Evolutionary conservation across 2,888 invertebrate genomes (phyloP).

Genomic region (Ephialtes manifestator): DNA sequence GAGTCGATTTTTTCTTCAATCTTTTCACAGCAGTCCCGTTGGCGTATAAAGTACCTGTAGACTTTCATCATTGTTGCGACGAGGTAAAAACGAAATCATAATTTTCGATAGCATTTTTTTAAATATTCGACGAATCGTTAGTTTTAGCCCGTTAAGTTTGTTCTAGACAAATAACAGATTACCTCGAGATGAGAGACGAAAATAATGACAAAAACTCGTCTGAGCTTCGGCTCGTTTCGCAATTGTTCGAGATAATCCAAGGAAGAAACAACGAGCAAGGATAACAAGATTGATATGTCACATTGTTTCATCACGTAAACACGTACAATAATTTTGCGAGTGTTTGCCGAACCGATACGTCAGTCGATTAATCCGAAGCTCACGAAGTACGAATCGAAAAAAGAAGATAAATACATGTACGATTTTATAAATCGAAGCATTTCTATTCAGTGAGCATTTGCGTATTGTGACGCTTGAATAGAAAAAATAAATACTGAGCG

Average conservation of each 20-base stretch:
- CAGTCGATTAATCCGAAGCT: conserved; percentile 28
- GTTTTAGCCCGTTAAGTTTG: not conserved
- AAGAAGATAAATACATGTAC: not conserved
- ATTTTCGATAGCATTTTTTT: not conserved
- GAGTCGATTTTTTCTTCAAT: conserved; percentile 29
- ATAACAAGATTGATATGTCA: conserved; percentile 59
- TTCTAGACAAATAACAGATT: not conserved
- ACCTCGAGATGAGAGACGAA: not conserved
- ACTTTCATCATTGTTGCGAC: conserved; percentile 84
- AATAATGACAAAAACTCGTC: not conserved
- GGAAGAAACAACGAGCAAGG: conserved; percentile 39
- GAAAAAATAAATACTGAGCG: conserved; percentile 29
- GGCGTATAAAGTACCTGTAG: conserved; percentile 76
- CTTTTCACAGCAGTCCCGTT: conserved; percentile 43
- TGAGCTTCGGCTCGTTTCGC: not conserved
- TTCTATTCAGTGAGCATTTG: conserved; percentile 19
- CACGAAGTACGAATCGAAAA: not conserved
- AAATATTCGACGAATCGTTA: conserved; percentile 1
- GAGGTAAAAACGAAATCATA: conserved; percentile 74
- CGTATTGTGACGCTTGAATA: not conserved
- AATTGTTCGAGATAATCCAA: conserved; percentile 18
- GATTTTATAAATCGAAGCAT: conserved; percentile 8
- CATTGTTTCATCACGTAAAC: conserved; percentile 47
- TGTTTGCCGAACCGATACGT: not conserved
- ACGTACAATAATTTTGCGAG: conserved; percentile 20